Conservation (phyloP, 2,113 vertebrate genomes). For the Peromyscus californicus region DNA sequence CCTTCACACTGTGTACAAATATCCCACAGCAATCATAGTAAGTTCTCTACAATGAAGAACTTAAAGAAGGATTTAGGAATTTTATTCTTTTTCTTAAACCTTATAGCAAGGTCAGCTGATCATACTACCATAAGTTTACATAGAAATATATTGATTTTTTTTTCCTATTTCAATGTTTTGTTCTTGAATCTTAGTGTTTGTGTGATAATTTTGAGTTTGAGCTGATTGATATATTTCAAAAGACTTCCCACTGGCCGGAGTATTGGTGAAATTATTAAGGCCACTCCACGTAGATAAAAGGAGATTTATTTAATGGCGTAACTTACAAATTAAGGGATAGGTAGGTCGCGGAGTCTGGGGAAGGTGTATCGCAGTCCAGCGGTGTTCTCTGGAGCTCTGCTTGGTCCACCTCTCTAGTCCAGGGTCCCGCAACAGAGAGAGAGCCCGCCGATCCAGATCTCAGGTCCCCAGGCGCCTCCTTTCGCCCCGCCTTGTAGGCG, state of each 20-base stretch:
- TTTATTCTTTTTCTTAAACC: neutral
- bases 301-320: too few relatives aligned
- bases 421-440: too few relatives aligned
- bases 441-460: too few relatives aligned
- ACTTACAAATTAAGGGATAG: too few relatives aligned
- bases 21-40: neutral
- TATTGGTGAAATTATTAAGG: too few relatives aligned
- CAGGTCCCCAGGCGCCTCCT: too few relatives aligned
- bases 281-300: too few relatives aligned
- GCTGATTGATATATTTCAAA: conserved; percentile 5
- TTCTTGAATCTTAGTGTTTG: neutral
- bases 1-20: neutral
- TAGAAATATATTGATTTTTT: neutral
- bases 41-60: neutral
- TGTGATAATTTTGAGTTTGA: neutral
- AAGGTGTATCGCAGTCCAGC: too few relatives aligned
- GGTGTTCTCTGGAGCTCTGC: too few relatives aligned
- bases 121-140: neutral
- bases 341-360: too few relatives aligned
- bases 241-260: neutral
- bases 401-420: too few relatives aligned
- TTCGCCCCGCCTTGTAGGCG: too few relatives aligned
- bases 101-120: neutral
- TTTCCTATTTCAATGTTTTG: conserved; percentile 16
- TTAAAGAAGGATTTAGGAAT: neutral